Evolutionary conservation across 2,888 invertebrate species (phyloP), one percentile per base, ranked within the genome.

Genomic region (Scaptomyza flava): DNA sequence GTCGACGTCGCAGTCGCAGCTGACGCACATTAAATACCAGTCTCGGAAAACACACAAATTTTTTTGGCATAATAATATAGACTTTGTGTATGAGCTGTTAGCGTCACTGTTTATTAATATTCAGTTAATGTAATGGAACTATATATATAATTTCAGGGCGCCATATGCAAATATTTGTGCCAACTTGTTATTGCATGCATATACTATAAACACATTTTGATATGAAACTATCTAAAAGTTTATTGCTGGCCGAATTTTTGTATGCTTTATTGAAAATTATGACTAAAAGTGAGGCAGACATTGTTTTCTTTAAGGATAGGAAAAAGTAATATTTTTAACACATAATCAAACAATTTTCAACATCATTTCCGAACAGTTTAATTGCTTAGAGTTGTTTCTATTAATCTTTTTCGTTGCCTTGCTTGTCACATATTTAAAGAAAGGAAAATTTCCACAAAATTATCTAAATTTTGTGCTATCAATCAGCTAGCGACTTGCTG

Each of bases 31-130:
- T 14, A 38, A 38, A 33, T 51, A 53, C n/a, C 56, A 12, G 20
- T 50, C 41, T 51, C 56, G 56, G 47, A 59, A 53, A 53, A 60
- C 43, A 61, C 60, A 58, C 60, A 58, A 46, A 61, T 36, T 57
- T 31, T 65, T 65, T 79, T 61, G 62, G 62, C 71, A 58, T 30
- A 52, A 54, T 48, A 52, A 66, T 59, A 60, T 68, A 43, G 17
- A 57, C 50, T 47, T 23, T 23, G 47, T 30, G 30, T 9, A 56
- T 50, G 47, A 58, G 50, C 63, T 36, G 62, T 70, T 62, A 68
- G 72, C 87, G 87, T 87, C 87, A 82, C 72, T 77, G 66, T 74
- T 84, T 82, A 82, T 84, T 81, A 87, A 87, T 82, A 84, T 86
- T 81, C 81, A 57, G 84, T 86, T 81, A 81, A 83, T 81, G 83